Evolutionary conservation across 1,140 invertebrate species (phyloP), one percentile per base, ranked within the genome.

Genomic region (Hirudo medicinalis): DNA sequence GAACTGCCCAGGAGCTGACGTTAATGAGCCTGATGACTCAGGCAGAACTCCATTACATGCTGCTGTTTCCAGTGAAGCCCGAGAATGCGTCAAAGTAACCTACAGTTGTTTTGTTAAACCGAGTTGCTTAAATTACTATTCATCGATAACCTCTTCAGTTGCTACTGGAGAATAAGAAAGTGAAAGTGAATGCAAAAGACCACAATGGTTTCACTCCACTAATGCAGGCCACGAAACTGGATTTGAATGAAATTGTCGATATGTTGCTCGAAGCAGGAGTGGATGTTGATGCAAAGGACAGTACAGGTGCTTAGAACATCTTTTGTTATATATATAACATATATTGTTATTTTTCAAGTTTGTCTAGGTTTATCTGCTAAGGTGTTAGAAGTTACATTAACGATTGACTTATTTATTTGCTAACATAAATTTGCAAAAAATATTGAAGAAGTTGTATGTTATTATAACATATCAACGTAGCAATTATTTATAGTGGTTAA

Each of bases 21-120:
- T 63, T 32, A 63, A 32, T 32, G 57, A 63, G 20, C 22, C 22
- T 22, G 57, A 63, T 25, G 22, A 32, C 22, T 8, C 57, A 11
- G 57, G 57, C 57, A 63, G 57, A n/a, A 63, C 57, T 22, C 57
- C 57, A 63, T 15, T 63, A 32, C 57, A 63, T 32, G 57, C 22
- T 25, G 57, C 57, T 13, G 57, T 32, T 32, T 63, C 13, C 29
- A 63, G 19, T 32, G 57, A 63, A 11, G 57, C 57, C 57, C 2
- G 29, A 63, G 57, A 63, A 63, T 25, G 57, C 29, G 22, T 63
- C 22, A 63, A 63, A 32, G 57, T 63, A 63, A 63, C 20, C 57
- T 1, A 20, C 8, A 63, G 19, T 11, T 25, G 11, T 63, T 63
- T 63, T 25, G 17, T n/a, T 63, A 63, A 32, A 25, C 20, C 29